These are phyloP conservation scores for Grallaria varia DNA, from an alignment of 2,113 vertebrate genomes.

Conservation along the genomic window DNA sequence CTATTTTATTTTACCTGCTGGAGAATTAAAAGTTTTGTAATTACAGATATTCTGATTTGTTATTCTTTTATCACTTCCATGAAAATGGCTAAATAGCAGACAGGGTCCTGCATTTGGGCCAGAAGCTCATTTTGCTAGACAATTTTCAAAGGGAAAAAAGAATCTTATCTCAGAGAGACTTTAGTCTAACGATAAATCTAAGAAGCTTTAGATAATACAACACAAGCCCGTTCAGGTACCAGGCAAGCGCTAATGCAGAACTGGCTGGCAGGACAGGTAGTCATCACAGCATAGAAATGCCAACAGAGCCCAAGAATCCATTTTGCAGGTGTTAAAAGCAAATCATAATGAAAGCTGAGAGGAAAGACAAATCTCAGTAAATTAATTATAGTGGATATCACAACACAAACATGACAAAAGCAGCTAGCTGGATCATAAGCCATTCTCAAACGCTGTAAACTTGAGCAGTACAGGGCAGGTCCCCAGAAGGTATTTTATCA, in stretches of 20 bases:
- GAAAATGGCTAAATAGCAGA: neutral
- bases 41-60: neutral
- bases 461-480: neutral
- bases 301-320: neutral
- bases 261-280: neutral
- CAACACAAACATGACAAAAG: neutral
- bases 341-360: neutral
- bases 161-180: neutral
- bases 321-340: neutral
- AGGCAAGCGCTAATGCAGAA: neutral
- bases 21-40: neutral
- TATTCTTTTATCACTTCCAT: neutral
- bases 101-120: neutral
- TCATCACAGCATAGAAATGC: neutral
- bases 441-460: neutral
- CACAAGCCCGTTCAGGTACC: neutral
- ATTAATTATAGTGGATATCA: neutral
- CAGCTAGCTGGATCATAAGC: neutral
- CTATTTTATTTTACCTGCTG: neutral
- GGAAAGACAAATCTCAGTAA: neutral
- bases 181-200: neutral
- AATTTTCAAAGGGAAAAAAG: neutral
- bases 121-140: neutral
- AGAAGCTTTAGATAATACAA: neutral
- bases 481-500: neutral